Base-by-base conservation (phyloP, 2,888 invertebrate genomes). In the Limnephilus lunatus region DNA sequence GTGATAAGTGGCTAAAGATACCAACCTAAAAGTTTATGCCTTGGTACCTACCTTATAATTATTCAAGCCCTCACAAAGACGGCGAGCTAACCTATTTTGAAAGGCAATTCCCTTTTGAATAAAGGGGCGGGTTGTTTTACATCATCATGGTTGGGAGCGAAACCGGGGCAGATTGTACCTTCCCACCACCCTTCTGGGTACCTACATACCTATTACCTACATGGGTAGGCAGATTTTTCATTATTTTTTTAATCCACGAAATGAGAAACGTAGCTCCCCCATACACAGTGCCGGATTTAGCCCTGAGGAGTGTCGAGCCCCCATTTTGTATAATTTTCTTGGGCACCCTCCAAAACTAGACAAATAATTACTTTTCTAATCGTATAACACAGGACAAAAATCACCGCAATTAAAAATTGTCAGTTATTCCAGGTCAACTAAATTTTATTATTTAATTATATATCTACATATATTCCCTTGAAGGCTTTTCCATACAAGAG, bases 121-220 rank as follows among this genome's bases (percentile, higher is more conserved):
- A 48, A 86, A 86, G 35, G 86, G 86, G 86, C 86, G 86, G 86
- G 39, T 25, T 44, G 7, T 44, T 44, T 30, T 39, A 30, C 30
- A 86, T 35, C 30, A 86, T 86, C 48, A 86, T 86, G 31, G 4
- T 44, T 35, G 44, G 86, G 0, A 86, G 86, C 39, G 44, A 44
- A 86, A 30, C 86, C 35, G n/a, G 39, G 68, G 68, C 68, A 68
- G 68, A 0, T n/a, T n/a, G 68, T 68, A 68, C 68, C n/a, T 68
- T 68, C 68, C n/a, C 68, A 68, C 68, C 68, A 68, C 68, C 68
- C 68, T 68, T 68, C 68, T 68, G 68, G 68, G 68, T 82, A 82
- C 32, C 82, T 82, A 82, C 31, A 14, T 82, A 32, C 82, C 32
- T 82, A 82, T 15, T 82, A 82, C 15, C 82, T 32, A 82, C 31